Evolutionary conservation across 2,797 vertebrate genomes (phyloP), one percentile per base, ranked within the genome.

Genomic region (Botia almorhae): DNA sequence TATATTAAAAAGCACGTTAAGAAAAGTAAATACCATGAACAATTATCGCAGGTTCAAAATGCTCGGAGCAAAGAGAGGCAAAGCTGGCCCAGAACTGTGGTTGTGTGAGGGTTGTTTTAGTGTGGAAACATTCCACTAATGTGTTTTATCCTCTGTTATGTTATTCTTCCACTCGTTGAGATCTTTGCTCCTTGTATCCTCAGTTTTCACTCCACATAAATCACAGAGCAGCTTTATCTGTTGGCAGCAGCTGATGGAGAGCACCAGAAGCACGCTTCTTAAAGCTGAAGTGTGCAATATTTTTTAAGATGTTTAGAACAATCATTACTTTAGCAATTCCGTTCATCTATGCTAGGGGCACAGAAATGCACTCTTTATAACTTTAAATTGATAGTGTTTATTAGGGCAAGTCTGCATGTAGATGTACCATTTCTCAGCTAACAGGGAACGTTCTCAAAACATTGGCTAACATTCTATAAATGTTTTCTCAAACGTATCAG

Each of bases 141-240:
- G 84, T 78, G 81, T 86, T 89, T 88, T 86, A 88, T 88, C 83
- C 76, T 87, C 82, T 90, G 86, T 92, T 93, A 90, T 90, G 92
- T 91, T 89, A 78, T 84, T 84, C 21, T 46, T 61, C 23, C 87
- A 85, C 85, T 89, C 89, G 87, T 90, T 90, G 83, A 74, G 83
- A 84, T 90, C 85, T 83, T 74, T 33, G 84, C 87, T 91, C 85
- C 86, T 89, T 81, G 58, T 58, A 82, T 87, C 84, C 82, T 84
- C 85, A 86, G 76, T 86, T 88, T 92, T 93, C 86, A 86, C 92
- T 92, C 89, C 85, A 88, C 87, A 92, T 93, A 88, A 91, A 91
- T 93, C 89, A 91, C 33, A 67, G 46, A 13, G 46, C 19, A 53
- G 71, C 67, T 90, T 89, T 91, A 91, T 93, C 90, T 92, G 84